Conservation (phyloP, 2,888 invertebrate genomes). For the Drosophila pullipes region DNA sequence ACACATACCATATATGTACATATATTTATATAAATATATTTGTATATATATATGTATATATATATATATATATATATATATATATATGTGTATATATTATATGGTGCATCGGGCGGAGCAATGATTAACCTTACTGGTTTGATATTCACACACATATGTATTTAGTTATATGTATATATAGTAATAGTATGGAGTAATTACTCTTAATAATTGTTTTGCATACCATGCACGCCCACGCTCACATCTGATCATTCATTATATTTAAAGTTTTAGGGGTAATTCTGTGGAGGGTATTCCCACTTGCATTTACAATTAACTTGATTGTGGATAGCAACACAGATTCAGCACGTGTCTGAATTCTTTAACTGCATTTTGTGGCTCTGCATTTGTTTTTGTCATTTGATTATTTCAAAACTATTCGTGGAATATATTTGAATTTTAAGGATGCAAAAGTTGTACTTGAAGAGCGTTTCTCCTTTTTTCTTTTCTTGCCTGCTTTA, state of each 20-base stretch:
- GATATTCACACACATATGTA: conserved; percentile 7
- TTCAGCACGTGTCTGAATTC: conserved; percentile 9
- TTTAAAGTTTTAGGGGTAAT: neutral
- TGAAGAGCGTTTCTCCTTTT: neutral
- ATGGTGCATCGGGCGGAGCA: conserved; percentile 18
- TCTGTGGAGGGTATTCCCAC: conserved; percentile 6
- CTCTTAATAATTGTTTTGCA: conserved; percentile 1
- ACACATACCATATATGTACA: conserved; percentile 11
- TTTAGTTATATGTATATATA: conserved; percentile 6
- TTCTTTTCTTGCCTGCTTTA: neutral
- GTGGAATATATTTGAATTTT: neutral
- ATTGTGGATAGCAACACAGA: conserved; percentile 28
- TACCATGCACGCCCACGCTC: neutral
- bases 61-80: neutral
- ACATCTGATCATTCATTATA: neutral
- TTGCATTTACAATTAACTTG: conserved; percentile 17
- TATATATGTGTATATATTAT: neutral
- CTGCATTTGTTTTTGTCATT: neutral
- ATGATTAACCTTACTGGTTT: conserved; percentile 6
- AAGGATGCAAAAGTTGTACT: neutral
- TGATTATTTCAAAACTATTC: neutral
- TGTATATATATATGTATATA: neutral
- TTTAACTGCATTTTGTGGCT: conserved; percentile 26
- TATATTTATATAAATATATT: neutral
- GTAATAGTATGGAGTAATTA: neutral